Percentiles rank a stretch among this genome's conserved stretches.
Conservation (phyloP, 1,140 invertebrate genomes). For the Hypothenemus hampei region DNA sequence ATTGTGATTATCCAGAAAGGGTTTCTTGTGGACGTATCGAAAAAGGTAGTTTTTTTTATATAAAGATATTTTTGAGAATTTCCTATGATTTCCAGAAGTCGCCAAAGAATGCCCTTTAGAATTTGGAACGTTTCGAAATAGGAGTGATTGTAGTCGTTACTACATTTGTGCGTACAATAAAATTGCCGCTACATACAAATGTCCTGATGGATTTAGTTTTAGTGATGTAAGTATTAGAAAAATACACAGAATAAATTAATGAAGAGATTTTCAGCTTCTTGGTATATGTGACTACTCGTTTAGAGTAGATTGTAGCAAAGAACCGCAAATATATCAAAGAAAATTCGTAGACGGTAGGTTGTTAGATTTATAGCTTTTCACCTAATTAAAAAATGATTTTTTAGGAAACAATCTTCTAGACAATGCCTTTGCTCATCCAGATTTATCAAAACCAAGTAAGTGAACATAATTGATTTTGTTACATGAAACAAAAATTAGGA, state of each 20-base stretch:
- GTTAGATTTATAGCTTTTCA: background rate
- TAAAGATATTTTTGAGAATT: background rate
- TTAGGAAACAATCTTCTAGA: background rate
- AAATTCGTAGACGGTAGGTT: background rate
- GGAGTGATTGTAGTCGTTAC: slow-evolving; percentile 60
- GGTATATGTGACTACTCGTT: slow-evolving; percentile 57
- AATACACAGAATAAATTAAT: background rate
- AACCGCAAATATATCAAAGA: slow-evolving; percentile 23
- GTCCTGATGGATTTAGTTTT: slow-evolving; percentile 54
- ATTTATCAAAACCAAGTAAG: background rate
- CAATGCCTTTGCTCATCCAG: background rate
- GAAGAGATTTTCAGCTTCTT: slow-evolving; percentile 37
- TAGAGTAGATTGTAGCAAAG: slow-evolving; percentile 50
- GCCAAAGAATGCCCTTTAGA: slow-evolving; percentile 42
- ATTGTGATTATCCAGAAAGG: slow-evolving; percentile 60
- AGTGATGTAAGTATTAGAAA: slow-evolving; percentile 53
- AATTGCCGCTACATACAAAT: slow-evolving; percentile 55
- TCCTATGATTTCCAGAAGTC: background rate
- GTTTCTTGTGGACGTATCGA: slow-evolving; percentile 50
- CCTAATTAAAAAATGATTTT: background rate
- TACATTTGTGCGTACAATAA: slow-evolving; percentile 55
- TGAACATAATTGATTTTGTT: background rate
- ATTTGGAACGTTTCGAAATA: slow-evolving; percentile 56
- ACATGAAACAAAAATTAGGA: background rate
- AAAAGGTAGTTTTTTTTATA: background rate